These are phyloP conservation scores for Bedellia somnulentella DNA, from an alignment of 2,888 invertebrate genomes.

Conservation along the genomic window DNA sequence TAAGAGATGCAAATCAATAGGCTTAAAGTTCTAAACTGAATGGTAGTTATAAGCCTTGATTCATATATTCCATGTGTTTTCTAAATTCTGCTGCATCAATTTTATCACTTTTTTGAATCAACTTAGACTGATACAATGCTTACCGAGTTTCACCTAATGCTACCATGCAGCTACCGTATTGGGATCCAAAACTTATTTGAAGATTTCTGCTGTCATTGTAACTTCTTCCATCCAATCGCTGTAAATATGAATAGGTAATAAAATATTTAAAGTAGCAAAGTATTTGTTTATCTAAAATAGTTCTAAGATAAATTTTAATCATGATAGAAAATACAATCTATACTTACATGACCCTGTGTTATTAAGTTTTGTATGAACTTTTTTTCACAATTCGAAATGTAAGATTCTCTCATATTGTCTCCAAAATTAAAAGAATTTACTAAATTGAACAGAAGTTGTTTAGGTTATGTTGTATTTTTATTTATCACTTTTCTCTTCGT, in stretches of 20 bases:
- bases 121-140: too few species aligned
- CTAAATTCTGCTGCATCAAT: neutral
- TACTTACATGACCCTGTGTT: slow-evolving; percentile 64
- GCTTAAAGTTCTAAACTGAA: too few species aligned
- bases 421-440: too few species aligned
- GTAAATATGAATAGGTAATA: slow-evolving; percentile 24
- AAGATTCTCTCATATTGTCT: slow-evolving; percentile 63
- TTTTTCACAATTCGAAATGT: slow-evolving; percentile 72
- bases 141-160: slow-evolving; percentile 79
- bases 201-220: slow-evolving; percentile 73
- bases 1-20: too few species aligned
- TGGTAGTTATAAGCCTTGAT: too few species aligned
- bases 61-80: too few species aligned
- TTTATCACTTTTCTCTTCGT: too few species aligned
- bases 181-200: slow-evolving; percentile 75
- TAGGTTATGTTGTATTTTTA: too few species aligned
- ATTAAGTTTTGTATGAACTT: slow-evolving; percentile 68
- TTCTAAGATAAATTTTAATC: neutral
- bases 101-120: too few species aligned
- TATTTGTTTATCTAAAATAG: neutral
- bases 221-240: slow-evolving; percentile 81
- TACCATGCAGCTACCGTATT: slow-evolving; percentile 80
- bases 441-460: too few species aligned
- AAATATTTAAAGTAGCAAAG: neutral
- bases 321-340: neutral